Percentiles rank a stretch among this genome's conserved stretches.
Evolutionary conservation across 2,888 invertebrate species (phyloP).

Genomic region (Cryptus armator): DNA sequence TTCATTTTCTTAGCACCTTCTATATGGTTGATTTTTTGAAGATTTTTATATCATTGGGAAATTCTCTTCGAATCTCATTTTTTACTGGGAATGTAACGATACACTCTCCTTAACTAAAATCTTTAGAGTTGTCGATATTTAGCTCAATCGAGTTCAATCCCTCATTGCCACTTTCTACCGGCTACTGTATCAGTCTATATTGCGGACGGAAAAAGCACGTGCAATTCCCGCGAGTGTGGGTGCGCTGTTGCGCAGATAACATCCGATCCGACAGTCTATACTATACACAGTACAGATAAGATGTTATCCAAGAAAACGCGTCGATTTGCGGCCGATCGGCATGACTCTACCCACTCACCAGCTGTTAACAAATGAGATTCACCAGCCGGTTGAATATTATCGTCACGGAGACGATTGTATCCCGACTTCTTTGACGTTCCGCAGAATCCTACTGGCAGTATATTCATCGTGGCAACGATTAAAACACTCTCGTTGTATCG

Average conservation of each 20-base stretch:
- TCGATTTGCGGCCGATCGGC: not conserved
- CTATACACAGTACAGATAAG: not conserved
- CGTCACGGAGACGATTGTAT: not conserved
- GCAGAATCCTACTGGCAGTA: not conserved
- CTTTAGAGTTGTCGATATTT: not conserved
- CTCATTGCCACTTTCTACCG: not conserved
- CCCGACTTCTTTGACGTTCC: not conserved
- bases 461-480: slow-evolving; percentile 33
- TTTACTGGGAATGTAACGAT: too few relatives aligned
- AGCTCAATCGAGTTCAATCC: not conserved
- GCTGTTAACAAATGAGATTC: slow-evolving; percentile 12
- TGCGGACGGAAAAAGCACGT: not conserved
- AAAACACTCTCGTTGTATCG: not conserved
- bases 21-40: too few relatives aligned
- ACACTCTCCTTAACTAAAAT: not conserved
- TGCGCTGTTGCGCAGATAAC: not conserved
- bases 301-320: not conserved
- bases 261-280: not conserved
- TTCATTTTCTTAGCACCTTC: too few relatives aligned
- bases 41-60: too few relatives aligned
- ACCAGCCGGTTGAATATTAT: slow-evolving; percentile 10
- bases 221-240: not conserved
- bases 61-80: too few relatives aligned
- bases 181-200: not conserved
- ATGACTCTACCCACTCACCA: slow-evolving; percentile 9